Evolutionary conservation across 1,140 invertebrate species (phyloP).

Genomic region (Ceratoteleas bidentatus): DNA sequence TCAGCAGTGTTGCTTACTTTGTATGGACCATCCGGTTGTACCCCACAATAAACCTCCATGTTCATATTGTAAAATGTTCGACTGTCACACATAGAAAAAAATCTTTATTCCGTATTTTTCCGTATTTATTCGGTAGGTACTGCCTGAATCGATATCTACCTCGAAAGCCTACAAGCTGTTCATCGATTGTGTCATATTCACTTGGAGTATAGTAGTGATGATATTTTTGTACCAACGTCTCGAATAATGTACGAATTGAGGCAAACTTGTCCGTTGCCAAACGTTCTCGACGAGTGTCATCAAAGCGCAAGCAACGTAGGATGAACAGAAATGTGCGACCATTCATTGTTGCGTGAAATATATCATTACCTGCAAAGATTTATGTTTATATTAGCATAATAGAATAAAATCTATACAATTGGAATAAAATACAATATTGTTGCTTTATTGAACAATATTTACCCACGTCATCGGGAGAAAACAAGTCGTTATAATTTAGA

Average conservation of each 20-base stretch:
- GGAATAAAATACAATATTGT: background rate
- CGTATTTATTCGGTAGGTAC: slow-evolving; percentile 75
- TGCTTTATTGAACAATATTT: too few species aligned
- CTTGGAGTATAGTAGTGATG: slow-evolving; percentile 66
- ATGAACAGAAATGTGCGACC: slow-evolving; percentile 1
- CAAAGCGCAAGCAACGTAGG: slow-evolving; percentile 2
- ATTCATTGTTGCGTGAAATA: slow-evolving; percentile 1
- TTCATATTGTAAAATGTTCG: slow-evolving; percentile 63
- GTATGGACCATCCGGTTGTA: slow-evolving; percentile 54
- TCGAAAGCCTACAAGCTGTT: slow-evolving; percentile 70
- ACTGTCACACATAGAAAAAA: slow-evolving; percentile 54
- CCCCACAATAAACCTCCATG: slow-evolving; percentile 67
- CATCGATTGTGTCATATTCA: slow-evolving; percentile 61
- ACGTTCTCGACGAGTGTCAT: slow-evolving; percentile 2
- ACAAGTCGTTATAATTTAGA: background rate
- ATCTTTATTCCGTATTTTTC: slow-evolving; percentile 78
- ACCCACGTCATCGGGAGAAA: slow-evolving; percentile 1
- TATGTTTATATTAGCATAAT: background rate
- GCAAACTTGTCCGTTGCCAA: slow-evolving; percentile 68
- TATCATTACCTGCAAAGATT: background rate
- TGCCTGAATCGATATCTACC: slow-evolving; percentile 70
- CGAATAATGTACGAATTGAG: slow-evolving; percentile 71
- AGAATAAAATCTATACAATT: background rate
- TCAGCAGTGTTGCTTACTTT: background rate
- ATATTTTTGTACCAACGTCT: slow-evolving; percentile 70